Evolutionary conservation across 1,140 invertebrate species (phyloP), one percentile per base, ranked within the genome.

Genomic region (Megalopta genalis): DNA sequence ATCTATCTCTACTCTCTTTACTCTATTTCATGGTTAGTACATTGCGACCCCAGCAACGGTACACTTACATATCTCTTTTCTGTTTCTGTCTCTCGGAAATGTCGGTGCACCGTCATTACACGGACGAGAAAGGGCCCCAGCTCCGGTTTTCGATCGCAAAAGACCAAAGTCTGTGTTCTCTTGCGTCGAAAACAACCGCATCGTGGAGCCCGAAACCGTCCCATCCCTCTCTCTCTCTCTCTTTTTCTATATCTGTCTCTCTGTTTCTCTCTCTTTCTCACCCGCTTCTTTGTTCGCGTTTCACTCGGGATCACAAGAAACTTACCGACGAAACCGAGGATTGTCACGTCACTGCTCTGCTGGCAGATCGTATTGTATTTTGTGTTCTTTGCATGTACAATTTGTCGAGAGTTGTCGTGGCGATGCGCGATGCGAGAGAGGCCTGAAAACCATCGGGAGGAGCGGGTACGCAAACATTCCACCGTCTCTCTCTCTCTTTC

Each of bases 1-100:
- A 46, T 76, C 46, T 18, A 71, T 73, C 69, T 46, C 42, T 65
- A 66, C 75, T 72, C 77, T 82, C 46, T 83, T 62, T 60, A 54
- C 62, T 76, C 23, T 77, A 42, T 73, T 74, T 64, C 69, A 71
- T 80, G 60, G 54, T 57, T 42, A 63, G 37, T 64, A 42, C 64
- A 23, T 54, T 52, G 18, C 42, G 12, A 39, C 60, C 46, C 23
- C 23, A 57, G 52, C 76, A 27, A 62, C 32, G 63, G 14, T 39
- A 65, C 49, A 52, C 25, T 21, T 54, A 27, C 46, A 4, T 32
- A 32, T 25, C 49, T 52, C 49, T 52, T 12, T 12, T 52, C 49
- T 27, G n/a, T 52, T 52, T 42, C 37, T 54, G n/a, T 77, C 59
- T 49, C 39, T n/a, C 74, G 39, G 66, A 52, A 14, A 39, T 59